A percentile compares a stretch with the other conserved stretches of the same genome.
Evolutionary conservation across 2,113 vertebrate species (phyloP).

Genomic region (Thryonomys swinderianus): DNA sequence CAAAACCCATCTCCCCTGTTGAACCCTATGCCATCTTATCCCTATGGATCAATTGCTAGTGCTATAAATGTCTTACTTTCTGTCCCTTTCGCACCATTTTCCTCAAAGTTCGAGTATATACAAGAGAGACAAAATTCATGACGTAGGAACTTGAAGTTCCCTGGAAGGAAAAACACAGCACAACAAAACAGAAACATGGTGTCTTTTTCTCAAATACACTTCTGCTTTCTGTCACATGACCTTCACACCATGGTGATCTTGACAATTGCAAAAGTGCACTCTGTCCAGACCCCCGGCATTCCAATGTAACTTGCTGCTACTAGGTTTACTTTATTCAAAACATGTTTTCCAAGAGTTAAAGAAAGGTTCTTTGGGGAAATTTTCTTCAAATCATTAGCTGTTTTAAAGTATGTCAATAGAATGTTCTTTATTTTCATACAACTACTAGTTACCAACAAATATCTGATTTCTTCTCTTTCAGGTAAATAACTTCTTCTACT

Average conservation of each 20-base stretch:
- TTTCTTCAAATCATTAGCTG: slow-evolving; percentile 42
- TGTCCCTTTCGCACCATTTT: slow-evolving; percentile 23
- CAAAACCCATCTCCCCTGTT: background rate
- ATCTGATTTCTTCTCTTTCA: slow-evolving; percentile 60
- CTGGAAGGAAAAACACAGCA: slow-evolving; percentile 43
- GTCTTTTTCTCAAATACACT: slow-evolving; percentile 43
- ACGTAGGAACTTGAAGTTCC: slow-evolving; percentile 54
- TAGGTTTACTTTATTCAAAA: background rate
- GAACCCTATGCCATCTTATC: background rate
- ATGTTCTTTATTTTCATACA: slow-evolving; percentile 26
- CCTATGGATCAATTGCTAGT: background rate
- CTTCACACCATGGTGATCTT: background rate
- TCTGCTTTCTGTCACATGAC: slow-evolving; percentile 67
- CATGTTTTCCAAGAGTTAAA: slow-evolving; percentile 60
- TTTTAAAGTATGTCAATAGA: slow-evolving; percentile 44
- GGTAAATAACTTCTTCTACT: slow-evolving; percentile 78
- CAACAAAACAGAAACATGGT: slow-evolving; percentile 22
- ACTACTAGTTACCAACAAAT: slow-evolving; percentile 11
- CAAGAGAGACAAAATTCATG: slow-evolving; percentile 38
- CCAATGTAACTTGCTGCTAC: slow-evolving; percentile 10
- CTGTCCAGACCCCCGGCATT: slow-evolving; percentile 45
- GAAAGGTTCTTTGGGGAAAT: slow-evolving; percentile 22
- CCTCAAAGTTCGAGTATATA: background rate
- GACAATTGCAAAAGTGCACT: background rate
- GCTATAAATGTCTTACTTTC: background rate